phyloP scores from a whole-genome alignment of 2,113 vertebrate species.

The Perccottus glenii region DNA sequence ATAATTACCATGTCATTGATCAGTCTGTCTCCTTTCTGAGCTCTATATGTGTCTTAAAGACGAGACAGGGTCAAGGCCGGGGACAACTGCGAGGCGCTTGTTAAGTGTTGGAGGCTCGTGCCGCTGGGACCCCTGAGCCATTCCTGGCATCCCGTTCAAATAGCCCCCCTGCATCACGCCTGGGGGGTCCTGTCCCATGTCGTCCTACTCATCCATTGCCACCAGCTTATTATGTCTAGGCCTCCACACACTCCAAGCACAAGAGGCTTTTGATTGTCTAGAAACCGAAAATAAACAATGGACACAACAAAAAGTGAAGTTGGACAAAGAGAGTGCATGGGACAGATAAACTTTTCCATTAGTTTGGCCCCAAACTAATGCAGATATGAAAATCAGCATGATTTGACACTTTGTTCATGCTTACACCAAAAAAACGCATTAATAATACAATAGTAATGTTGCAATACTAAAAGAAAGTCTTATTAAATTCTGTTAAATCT shows the following conservation, averaged over 20 bases:
- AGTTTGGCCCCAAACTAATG: slow-evolving; percentile 35
- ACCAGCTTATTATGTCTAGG: slow-evolving; percentile 76
- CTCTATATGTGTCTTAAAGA: slow-evolving; percentile 65
- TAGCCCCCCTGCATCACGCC: slow-evolving; percentile 60
- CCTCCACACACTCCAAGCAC: slow-evolving; percentile 27
- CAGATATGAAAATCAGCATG: no score
- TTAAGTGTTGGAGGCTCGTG: slow-evolving; percentile 80
- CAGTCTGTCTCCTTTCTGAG: slow-evolving; percentile 47
- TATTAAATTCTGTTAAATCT: no score
- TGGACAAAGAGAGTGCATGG: slow-evolving; percentile 37
- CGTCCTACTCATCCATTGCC: slow-evolving; percentile 58
- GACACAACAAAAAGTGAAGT: slow-evolving; percentile 68
- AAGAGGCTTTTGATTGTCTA: slow-evolving; percentile 60
- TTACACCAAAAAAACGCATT: no score
- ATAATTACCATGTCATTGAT: slow-evolving; percentile 69
- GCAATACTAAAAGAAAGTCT: no score
- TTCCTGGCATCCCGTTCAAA: slow-evolving; percentile 70
- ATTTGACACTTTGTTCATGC: no score
- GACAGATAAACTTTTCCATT: slow-evolving; percentile 53
- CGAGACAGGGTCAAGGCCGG: slow-evolving; percentile 72
- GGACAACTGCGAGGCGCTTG: slow-evolving; percentile 80
- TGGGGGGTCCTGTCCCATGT: slow-evolving; percentile 63
- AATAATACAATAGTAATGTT: no score
- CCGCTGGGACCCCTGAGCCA: slow-evolving; percentile 74
- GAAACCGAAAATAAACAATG: slow-evolving; percentile 78